These are phyloP conservation scores for Chloroclysta siterata DNA, from an alignment of 2,888 invertebrate genomes.

Conservation along the genomic window DNA sequence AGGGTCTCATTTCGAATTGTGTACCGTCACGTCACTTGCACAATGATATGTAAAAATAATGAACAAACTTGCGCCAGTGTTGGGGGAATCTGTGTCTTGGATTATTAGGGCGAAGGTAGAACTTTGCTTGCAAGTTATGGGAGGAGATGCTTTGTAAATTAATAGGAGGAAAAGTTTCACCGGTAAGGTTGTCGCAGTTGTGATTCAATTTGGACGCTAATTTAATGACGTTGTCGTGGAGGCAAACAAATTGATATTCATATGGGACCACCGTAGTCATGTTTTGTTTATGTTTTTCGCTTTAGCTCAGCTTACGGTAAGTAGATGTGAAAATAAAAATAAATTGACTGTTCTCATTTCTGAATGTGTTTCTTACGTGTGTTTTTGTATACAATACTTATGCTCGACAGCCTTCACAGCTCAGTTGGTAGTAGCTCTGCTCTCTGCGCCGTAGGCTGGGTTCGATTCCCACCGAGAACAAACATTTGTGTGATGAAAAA, in stretches of 20 bases:
- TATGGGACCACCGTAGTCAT: constrained; percentile 77
- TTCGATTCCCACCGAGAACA: no score
- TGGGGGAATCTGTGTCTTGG: constrained; percentile 67
- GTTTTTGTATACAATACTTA: no score
- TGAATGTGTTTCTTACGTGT: not conserved
- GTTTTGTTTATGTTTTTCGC: constrained; percentile 69
- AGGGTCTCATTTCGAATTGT: constrained; percentile 66
- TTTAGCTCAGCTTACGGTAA: constrained; percentile 41
- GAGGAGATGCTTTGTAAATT: constrained; percentile 82
- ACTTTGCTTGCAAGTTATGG: constrained; percentile 54
- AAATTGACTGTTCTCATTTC: constrained; percentile 34
- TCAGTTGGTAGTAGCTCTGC: no score
- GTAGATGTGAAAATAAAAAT: constrained; percentile 35
- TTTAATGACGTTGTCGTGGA: constrained; percentile 81
- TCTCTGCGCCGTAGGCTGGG: no score
- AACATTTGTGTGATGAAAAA: no score
- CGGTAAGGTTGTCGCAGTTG: constrained; percentile 83
- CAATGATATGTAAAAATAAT: constrained; percentile 85
- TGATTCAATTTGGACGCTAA: constrained; percentile 85
- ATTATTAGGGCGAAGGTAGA: constrained; percentile 53
- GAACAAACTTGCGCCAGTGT: constrained; percentile 74
- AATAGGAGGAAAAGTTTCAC: constrained; percentile 84
- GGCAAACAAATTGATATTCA: constrained; percentile 84
- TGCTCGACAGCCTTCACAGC: no score
- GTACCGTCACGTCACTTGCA: constrained; percentile 74